Evolutionary conservation across 2,797 vertebrate genomes (phyloP), one percentile per base, ranked within the genome.

Genomic region (Acipenser oxyrinchus): DNA sequence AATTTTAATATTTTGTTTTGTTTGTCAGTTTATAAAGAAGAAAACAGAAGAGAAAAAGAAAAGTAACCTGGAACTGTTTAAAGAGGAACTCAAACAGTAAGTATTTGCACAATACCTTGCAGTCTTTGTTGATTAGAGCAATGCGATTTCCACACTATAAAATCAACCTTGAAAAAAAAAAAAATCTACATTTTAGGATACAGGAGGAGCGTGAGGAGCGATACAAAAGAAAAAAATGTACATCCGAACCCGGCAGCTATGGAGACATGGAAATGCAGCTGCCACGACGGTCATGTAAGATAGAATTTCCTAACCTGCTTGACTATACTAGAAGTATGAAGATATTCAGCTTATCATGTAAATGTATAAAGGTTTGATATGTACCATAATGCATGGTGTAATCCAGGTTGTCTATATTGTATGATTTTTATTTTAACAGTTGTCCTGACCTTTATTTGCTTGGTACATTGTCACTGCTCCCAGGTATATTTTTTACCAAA

Each of bases 11-110:
- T 52, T 62, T 6, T 60, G 63, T 68, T 63, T 18, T 37, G 8
- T 8, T 11, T 64, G 51, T 49, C 77, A 92, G 90, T 52, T 73
- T 2, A 77, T 76, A 72, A 91, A 91, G 79, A 90, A 77, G 77
- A 90, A 82, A 74, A 49, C 82, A 0, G 89, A 92, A 4, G 90
- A 89, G 68, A 92, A 91, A 81, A 92, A 90, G 79, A 91, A 91
- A 81, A 92, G 90, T 64, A 92, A 92, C 70, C 82, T 92, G 0
- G 90, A 92, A 72, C 82, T 92, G 11, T 92, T 92, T 69, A 92
- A 92, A 82, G 90, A 92, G 71, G 90, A 92, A 67, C 81, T 92
- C 13, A 92, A 92, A 70, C 81, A 89, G 90, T 92, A 73, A 74
- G 88, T 83, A 6, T 52, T 55, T 58, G 1, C 55, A 11, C 15